Percentiles rank a stretch among this genome's conserved stretches.
Evolutionary conservation across 1,140 invertebrate genomes (phyloP).

Genomic region (Probaryconus sp.): DNA sequence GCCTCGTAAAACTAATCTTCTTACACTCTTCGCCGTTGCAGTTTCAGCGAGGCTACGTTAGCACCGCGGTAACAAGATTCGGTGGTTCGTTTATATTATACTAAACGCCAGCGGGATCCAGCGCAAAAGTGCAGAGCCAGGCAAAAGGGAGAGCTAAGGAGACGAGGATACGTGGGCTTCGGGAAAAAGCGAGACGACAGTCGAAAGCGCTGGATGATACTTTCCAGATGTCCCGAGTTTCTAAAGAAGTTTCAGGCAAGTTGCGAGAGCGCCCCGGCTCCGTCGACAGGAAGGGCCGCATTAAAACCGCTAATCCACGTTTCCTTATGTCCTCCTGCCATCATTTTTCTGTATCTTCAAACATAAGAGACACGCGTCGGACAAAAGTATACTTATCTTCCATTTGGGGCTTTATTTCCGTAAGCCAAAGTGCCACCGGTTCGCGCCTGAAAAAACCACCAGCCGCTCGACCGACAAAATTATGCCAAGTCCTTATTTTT

Average conservation of each 20-base stretch:
- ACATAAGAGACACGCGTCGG: constrained; percentile 27
- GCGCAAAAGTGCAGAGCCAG: constrained; percentile 20
- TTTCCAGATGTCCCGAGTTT: constrained; percentile 73
- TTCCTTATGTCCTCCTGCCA: constrained; percentile 50
- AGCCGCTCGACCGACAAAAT: constrained; percentile 32
- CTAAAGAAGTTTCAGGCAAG: constrained; percentile 68
- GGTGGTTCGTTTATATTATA: constrained; percentile 57
- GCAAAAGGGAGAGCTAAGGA: constrained; percentile 3
- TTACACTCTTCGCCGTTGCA: constrained; percentile 39
- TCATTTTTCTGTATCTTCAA: constrained; percentile 27
- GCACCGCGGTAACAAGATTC: constrained; percentile 42
- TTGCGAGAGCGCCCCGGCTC: constrained; percentile 59
- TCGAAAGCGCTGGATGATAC: constrained; percentile 60
- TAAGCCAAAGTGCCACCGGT: constrained; percentile 22
- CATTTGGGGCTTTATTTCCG: constrained; percentile 38
- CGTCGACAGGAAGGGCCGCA: constrained; percentile 66
- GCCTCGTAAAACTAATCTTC: constrained; percentile 65
- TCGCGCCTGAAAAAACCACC: constrained; percentile 41
- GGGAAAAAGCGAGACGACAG: constrained; percentile 30
- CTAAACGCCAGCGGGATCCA: constrained; percentile 46
- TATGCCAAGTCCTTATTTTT: constrained; percentile 43
- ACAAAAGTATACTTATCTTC: constrained; percentile 42
- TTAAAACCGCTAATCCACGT: constrained; percentile 75
- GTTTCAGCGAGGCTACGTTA: constrained; percentile 21
- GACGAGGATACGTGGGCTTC: neutral